A percentile compares a stretch with the other conserved stretches of the same genome.
Evolutionary conservation across 2,888 invertebrate species (phyloP).

Genomic region (Amaurobius ferox): DNA sequence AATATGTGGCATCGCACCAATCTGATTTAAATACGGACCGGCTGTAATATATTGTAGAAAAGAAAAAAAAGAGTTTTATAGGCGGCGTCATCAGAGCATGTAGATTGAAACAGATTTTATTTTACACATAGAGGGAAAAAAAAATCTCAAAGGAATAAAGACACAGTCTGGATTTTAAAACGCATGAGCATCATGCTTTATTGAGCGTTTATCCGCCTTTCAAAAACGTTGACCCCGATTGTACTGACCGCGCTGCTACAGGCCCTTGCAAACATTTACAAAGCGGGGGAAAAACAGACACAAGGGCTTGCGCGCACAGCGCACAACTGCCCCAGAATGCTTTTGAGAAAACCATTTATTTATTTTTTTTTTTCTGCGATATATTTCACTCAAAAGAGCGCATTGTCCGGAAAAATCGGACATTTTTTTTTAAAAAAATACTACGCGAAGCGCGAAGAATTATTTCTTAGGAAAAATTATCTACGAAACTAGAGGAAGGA

Average conservation of each 20-base stretch:
- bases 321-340: not conserved
- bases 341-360: not conserved
- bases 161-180: not conserved
- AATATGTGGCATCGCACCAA: too few relatives aligned
- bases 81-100: too few relatives aligned
- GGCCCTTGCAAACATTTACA: not conserved
- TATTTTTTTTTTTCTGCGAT: not conserved
- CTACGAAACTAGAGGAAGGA: not conserved
- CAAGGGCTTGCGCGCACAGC: not conserved
- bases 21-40: too few relatives aligned
- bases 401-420: slow-evolving; percentile 14
- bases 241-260: not conserved
- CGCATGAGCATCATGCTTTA: slow-evolving; percentile 4
- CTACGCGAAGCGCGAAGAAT: not conserved
- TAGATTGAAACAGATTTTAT: too few relatives aligned
- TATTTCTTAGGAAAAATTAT: not conserved
- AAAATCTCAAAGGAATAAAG: too few relatives aligned
- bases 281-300: not conserved
- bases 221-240: slow-evolving; percentile 40
- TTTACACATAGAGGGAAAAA: too few relatives aligned
- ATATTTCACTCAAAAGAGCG: not conserved
- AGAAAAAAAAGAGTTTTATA: too few relatives aligned
- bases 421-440: not conserved
- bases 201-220: not conserved
- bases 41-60: too few relatives aligned